Evolutionary conservation across 2,888 invertebrate genomes (phyloP).

Genomic region (Hermaeophaga mercurialis): DNA sequence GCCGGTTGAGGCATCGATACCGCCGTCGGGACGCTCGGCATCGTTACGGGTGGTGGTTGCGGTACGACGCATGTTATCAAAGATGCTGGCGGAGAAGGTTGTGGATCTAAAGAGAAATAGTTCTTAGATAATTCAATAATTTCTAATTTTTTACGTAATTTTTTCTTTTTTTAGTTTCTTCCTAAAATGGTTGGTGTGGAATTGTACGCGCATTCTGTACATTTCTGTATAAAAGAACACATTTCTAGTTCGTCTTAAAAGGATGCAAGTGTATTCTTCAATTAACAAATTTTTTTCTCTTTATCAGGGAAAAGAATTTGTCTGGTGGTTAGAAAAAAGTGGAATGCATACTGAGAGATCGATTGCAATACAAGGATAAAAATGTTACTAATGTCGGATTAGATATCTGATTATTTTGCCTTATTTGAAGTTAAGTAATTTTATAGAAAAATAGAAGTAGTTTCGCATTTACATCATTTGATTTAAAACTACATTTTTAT

Average conservation of each 20-base stretch:
- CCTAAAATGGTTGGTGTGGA: background rate
- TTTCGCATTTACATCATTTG: too few relatives aligned
- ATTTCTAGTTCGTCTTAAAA: background rate
- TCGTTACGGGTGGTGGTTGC: slow-evolving; percentile 43
- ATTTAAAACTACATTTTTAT: too few relatives aligned
- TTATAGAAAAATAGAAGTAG: background rate
- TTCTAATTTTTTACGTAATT: too few relatives aligned
- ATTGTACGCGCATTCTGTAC: background rate
- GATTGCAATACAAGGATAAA: slow-evolving; percentile 2
- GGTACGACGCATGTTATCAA: slow-evolving; percentile 37
- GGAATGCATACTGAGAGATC: background rate
- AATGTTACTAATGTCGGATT: slow-evolving; percentile 4
- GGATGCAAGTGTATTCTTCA: background rate
- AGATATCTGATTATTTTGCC: background rate
- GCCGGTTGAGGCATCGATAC: slow-evolving; percentile 62
- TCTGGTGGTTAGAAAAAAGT: background rate
- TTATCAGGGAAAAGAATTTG: background rate
- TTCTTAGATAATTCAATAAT: too few relatives aligned
- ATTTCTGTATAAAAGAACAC: too few relatives aligned
- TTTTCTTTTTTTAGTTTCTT: too few relatives aligned
- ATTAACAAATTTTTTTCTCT: background rate
- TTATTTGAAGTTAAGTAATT: slow-evolving; percentile 4
- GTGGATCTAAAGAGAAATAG: slow-evolving; percentile 34
- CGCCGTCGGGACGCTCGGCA: slow-evolving; percentile 47
- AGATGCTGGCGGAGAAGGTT: slow-evolving; percentile 34